Percentiles rank a stretch among this genome's conserved stretches.
Evolutionary conservation across 1,140 invertebrate species (phyloP).

Genomic region (Cydia strobilella): DNA sequence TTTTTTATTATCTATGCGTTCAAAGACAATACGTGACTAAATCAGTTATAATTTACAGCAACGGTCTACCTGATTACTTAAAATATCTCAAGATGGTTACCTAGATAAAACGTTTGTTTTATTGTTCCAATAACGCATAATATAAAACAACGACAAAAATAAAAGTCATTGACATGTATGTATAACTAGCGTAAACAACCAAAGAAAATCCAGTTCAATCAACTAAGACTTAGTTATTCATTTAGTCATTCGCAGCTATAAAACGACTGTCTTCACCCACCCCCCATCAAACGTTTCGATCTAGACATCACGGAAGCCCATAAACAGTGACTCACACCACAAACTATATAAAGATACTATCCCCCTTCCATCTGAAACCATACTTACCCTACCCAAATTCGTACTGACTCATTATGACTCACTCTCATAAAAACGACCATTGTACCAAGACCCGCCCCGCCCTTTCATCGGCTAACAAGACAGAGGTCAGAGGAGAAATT

Average conservation of each 20-base stretch:
- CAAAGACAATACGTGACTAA: too few species aligned
- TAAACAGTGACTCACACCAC: neutral
- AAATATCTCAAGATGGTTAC: too few species aligned
- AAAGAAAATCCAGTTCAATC: too few species aligned
- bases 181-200: too few species aligned
- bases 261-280: neutral
- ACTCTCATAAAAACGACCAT: conserved; percentile 38
- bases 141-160: too few species aligned
- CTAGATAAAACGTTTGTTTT: too few species aligned
- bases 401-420: conserved; percentile 41
- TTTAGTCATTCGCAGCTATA: neutral
- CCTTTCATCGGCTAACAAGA: neutral
- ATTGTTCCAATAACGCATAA: too few species aligned
- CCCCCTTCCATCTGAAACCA: neutral
- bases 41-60: too few species aligned
- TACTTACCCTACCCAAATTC: conserved; percentile 29
- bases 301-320: neutral
- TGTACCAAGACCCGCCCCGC: conserved; percentile 34
- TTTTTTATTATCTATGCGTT: too few species aligned
- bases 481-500: neutral
- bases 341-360: neutral
- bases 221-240: neutral
- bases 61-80: too few species aligned
- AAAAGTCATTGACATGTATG: too few species aligned
- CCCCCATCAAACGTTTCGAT: neutral